Evolutionary conservation across 2,113 vertebrate species (phyloP).

Genomic region (Myotis yumanensis): DNA sequence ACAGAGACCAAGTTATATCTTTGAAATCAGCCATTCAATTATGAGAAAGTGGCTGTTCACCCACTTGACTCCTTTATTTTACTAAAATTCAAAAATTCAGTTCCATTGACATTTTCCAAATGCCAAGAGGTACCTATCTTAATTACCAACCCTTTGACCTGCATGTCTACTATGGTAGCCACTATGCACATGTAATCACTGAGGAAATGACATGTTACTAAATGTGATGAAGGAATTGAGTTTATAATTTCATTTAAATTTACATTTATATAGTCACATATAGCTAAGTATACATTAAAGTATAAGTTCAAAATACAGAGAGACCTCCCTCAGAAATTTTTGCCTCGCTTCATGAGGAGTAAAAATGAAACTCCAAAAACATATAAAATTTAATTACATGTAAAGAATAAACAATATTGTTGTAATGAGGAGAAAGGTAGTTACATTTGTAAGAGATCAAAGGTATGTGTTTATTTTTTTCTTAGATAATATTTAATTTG

Average conservation of each 20-base stretch:
- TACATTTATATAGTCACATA: not conserved
- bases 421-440: not conserved
- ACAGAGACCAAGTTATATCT: not conserved
- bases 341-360: not conserved
- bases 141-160: not conserved
- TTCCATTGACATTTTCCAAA: not conserved
- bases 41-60: not conserved
- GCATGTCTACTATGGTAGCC: not conserved
- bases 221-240: not conserved
- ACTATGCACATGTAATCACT: not conserved
- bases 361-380: not conserved
- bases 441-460: not conserved
- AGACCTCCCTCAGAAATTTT: not conserved
- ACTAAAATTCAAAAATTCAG: not conserved
- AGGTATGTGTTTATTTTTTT: not conserved
- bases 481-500: not conserved
- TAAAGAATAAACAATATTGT: not conserved
- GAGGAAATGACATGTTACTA: not conserved
- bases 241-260: not conserved
- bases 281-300: not conserved
- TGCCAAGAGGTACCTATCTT: not conserved
- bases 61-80: not conserved
- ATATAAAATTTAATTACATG: not conserved
- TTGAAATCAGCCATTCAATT: not conserved
- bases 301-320: not conserved